These are phyloP conservation scores for Synergus umbraculus DNA, from an alignment of 2,888 invertebrate genomes.

Conservation along the genomic window DNA sequence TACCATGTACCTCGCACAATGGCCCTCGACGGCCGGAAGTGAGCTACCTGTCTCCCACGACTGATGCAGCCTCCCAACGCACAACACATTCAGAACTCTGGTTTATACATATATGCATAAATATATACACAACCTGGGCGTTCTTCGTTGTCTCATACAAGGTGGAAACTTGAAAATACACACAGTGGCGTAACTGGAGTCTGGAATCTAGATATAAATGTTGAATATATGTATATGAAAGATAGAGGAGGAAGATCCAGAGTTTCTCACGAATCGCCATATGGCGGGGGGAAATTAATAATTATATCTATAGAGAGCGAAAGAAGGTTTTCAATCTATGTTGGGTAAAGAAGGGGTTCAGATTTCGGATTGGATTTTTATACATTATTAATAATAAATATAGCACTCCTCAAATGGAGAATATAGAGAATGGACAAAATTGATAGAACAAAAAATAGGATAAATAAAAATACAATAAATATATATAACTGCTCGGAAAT, in stretches of 20 bases:
- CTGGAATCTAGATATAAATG: background rate
- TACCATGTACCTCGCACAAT: constrained; percentile 60
- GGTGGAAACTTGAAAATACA: constrained; percentile 15
- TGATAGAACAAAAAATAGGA: background rate
- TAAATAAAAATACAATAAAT: background rate
- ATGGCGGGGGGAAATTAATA: background rate
- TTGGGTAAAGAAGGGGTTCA: background rate
- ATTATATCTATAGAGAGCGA: background rate
- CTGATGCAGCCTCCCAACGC: constrained; percentile 70
- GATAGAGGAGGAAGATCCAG: background rate
- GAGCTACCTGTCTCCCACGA: constrained; percentile 76
- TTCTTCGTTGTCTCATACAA: background rate
- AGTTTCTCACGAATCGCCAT: constrained; percentile 7
- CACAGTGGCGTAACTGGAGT: background rate
- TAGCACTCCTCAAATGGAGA: too few relatives aligned
- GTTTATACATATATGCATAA: constrained; percentile 36
- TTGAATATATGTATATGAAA: background rate
- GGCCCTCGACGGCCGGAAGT: constrained; percentile 70
- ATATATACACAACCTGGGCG: constrained; percentile 6
- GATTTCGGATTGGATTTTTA: background rate
- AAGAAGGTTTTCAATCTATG: background rate
- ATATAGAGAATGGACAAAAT: too few relatives aligned
- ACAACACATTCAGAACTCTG: constrained; percentile 46
- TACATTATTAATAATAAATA: too few relatives aligned
- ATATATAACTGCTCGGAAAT: too few relatives aligned